Evolutionary conservation across 2,797 vertebrate species (phyloP), one percentile per base, ranked within the genome.

Genomic region (Sebastes miniatus): DNA sequence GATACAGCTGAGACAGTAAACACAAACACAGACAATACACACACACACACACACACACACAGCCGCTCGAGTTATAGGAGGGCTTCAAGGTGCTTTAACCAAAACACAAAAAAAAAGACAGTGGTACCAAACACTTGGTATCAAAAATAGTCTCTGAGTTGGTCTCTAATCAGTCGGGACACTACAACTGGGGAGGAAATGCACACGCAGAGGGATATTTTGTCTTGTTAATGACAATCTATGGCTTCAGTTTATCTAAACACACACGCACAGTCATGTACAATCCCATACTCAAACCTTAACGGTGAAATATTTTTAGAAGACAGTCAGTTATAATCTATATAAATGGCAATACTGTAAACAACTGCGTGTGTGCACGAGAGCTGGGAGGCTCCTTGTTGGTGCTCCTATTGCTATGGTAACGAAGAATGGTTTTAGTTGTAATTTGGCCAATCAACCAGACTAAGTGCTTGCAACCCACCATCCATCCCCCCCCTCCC

Each of bases 61-160:
- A 10, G 83, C 85, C 88, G 88, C 76, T 76, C 76, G 72, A 89
- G 88, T 83, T 83, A 87, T 81, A 83, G 73, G 69, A 81, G 91
- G 85, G 83, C 70, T 87, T 90, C 85, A 86, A 92, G 93, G 91
- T 87, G 91, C 91, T 91, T 88, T 29, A 84, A 88, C 69, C 56
- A 83, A 85, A 52, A 52, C 8, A n/a, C 50, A 86, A 16, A 29
- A 62, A 34, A 59, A 87, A 94, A 92, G 72, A 95, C 90, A 91
- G 58, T 90, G 87, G 94, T 91, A 94, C 94, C 90, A 93, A 96
- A 95, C 95, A 96, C 95, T 95, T 95, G 93, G 96, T 98, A 98
- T 97, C 96, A 98, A 98, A 99, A 98, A 98, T 97, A 98, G 96
- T 91, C 95, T 97, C 96, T 83, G 91, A 96, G 96, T 96, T 97